These are phyloP conservation scores for Sepiola atlantica DNA, from an alignment of 2,888 invertebrate genomes.

Conservation along the genomic window DNA sequence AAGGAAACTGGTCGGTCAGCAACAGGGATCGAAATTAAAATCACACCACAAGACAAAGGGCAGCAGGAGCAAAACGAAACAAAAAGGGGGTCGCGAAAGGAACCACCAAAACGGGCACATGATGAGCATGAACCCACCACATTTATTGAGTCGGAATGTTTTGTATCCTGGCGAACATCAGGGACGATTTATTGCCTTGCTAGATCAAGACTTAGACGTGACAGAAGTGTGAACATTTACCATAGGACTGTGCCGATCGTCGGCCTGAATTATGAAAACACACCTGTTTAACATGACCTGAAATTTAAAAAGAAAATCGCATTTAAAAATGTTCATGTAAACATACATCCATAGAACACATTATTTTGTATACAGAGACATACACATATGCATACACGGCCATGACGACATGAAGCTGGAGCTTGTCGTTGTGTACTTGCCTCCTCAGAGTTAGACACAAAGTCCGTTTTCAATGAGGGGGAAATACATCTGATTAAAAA, in stretches of 20 bases:
- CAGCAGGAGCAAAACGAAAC: not conserved
- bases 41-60: not conserved
- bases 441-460: too few relatives aligned
- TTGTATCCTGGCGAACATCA: constrained; percentile 35
- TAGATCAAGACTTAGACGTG: constrained; percentile 37
- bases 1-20: not conserved
- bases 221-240: constrained; percentile 35
- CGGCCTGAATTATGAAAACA: not conserved
- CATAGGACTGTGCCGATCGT: too few relatives aligned
- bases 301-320: not conserved
- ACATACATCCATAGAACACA: not conserved
- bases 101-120: not conserved
- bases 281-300: not conserved
- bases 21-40: not conserved
- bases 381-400: not conserved
- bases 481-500: too few relatives aligned
- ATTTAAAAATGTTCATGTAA: not conserved
- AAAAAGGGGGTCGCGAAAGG: not conserved
- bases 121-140: constrained; percentile 41
- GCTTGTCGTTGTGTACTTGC: too few relatives aligned
- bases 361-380: not conserved
- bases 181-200: constrained; percentile 34
- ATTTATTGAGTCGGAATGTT: not conserved
- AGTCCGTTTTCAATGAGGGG: too few relatives aligned
- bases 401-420: too few relatives aligned